Evolutionary conservation across 2,113 vertebrate genomes (phyloP).

Genomic region (Nesogale talazaci): DNA sequence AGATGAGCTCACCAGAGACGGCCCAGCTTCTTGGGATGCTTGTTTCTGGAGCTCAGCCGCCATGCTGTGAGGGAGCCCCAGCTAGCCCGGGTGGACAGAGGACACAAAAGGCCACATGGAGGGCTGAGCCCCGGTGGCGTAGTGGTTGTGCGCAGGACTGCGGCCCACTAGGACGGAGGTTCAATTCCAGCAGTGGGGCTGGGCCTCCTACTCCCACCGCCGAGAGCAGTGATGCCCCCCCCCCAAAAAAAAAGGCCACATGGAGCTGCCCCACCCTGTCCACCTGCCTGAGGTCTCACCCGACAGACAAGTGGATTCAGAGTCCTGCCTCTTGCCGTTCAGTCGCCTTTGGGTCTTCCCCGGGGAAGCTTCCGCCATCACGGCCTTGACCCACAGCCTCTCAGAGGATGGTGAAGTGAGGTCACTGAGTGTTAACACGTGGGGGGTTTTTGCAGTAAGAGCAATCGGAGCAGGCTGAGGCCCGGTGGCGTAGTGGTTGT

Average conservation of each 20-base stretch:
- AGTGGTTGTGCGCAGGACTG: too few relatives aligned
- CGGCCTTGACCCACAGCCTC: background rate
- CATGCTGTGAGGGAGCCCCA: background rate
- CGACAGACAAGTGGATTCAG: background rate
- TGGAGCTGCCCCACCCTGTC: background rate
- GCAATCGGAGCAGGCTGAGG: background rate
- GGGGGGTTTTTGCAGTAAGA: background rate
- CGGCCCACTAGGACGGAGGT: too few relatives aligned
- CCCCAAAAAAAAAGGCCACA: background rate
- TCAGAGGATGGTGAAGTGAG: background rate
- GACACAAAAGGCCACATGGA: background rate
- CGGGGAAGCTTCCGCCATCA: background rate
- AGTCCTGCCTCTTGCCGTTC: background rate
- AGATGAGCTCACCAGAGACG: background rate
- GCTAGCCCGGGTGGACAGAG: background rate
- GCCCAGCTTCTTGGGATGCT: background rate
- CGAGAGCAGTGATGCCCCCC: too few relatives aligned
- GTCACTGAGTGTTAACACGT: background rate
- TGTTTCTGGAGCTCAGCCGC: background rate
- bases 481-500: too few relatives aligned
- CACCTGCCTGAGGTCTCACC: background rate
- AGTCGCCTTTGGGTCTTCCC: background rate
- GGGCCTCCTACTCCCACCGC: too few relatives aligned
- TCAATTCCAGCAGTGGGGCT: too few relatives aligned
- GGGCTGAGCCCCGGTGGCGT: too few relatives aligned